A percentile compares a stretch with the other conserved stretches of the same genome.
Conservation (phyloP, 1,140 invertebrate genomes). For the Andricus grossulariae region DNA sequence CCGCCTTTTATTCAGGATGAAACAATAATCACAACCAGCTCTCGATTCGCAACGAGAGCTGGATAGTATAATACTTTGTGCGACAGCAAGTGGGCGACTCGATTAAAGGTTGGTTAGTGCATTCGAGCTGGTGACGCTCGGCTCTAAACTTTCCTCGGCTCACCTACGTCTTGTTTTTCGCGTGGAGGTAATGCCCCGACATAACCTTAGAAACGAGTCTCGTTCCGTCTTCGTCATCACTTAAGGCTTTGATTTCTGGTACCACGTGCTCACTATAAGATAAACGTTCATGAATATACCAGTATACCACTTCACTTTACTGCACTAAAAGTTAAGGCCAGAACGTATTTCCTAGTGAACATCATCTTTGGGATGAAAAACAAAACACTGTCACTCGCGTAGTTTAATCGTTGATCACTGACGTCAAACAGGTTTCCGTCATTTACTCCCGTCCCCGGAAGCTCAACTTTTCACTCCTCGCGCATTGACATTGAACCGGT, state of each 20-base stretch:
- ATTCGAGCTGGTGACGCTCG: too few relatives aligned
- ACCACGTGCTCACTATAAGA: too few relatives aligned
- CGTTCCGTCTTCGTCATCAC: too few relatives aligned
- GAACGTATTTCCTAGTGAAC: too few relatives aligned
- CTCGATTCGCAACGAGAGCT: too few relatives aligned
- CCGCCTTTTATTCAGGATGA: neutral
- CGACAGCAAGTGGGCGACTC: too few relatives aligned
- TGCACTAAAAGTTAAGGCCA: neutral
- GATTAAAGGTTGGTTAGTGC: too few relatives aligned
- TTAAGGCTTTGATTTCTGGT: too few relatives aligned
- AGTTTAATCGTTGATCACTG: neutral
- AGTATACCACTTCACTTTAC: neutral
- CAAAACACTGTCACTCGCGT: neutral
- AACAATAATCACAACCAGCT: neutral
- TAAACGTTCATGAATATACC: too few relatives aligned
- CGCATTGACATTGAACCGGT: slow-evolving; percentile 18
- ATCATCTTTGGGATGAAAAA: neutral
- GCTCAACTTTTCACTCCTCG: slow-evolving; percentile 17
- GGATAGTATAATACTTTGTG: too few relatives aligned
- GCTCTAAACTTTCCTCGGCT: neutral
- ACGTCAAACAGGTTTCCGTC: slow-evolving; percentile 10
- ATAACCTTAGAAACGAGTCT: neutral
- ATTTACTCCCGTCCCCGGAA: neutral
- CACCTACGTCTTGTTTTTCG: neutral
- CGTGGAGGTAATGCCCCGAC: neutral